Evolutionary conservation across 2,797 vertebrate genomes (phyloP).

Genomic region (Orientallactaga sibirica): DNA sequence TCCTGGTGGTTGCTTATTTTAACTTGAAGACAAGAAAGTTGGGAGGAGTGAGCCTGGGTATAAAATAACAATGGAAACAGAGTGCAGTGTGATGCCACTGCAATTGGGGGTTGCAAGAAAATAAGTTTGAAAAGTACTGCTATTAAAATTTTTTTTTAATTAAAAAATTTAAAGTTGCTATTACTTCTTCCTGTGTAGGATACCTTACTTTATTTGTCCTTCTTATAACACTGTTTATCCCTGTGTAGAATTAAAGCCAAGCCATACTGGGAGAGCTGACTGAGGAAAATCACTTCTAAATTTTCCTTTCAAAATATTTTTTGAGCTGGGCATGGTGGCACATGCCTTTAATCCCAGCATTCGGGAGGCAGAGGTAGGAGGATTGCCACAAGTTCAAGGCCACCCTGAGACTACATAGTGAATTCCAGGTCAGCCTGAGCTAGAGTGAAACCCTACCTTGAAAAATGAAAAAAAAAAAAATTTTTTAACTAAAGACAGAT

Average conservation of each 20-base stretch:
- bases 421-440: no score
- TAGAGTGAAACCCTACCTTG: no score
- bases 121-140: not conserved
- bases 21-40: not conserved
- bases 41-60: not conserved
- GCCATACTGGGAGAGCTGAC: not conserved
- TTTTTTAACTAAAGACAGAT: conserved; percentile 53
- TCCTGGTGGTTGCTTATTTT: not conserved
- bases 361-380: no score
- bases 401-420: no score
- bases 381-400: no score
- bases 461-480: no score
- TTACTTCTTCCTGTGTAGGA: conserved; percentile 32
- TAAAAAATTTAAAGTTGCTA: conserved; percentile 19
- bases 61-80: not conserved
- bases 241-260: conserved; percentile 29
- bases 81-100: not conserved
- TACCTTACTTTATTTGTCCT: not conserved
- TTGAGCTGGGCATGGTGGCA: not conserved
- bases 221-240: conserved; percentile 6
- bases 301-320: conserved; percentile 37
- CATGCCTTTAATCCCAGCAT: no score
- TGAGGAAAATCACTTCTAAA: not conserved
- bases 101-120: conserved; percentile 2
- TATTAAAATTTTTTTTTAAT: not conserved